phyloP scores from a whole-genome alignment of 2,888 invertebrate genomes.

The Coleophora flavipennella region DNA sequence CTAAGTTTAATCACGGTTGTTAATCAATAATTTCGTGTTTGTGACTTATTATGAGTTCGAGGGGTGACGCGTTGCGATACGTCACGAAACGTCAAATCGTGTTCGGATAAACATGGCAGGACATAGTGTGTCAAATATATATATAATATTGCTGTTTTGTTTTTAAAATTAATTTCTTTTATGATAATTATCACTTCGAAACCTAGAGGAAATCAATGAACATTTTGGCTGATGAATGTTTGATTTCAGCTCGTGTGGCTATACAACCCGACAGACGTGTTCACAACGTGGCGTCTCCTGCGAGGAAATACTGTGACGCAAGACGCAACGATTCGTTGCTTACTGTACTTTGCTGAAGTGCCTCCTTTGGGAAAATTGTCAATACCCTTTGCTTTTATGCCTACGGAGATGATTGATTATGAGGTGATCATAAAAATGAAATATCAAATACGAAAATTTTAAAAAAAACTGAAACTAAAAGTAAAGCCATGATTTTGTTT shows the following conservation, averaged over 20 bases:
- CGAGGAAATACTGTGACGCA: constrained; percentile 39
- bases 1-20: too few relatives aligned
- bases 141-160: too few relatives aligned
- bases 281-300: constrained; percentile 58
- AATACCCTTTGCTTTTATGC: constrained; percentile 61
- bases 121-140: too few relatives aligned
- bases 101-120: too few relatives aligned
- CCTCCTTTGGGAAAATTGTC: constrained; percentile 55
- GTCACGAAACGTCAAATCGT: too few relatives aligned
- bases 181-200: too few relatives aligned
- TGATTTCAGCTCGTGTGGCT: constrained; percentile 52
- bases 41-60: too few relatives aligned
- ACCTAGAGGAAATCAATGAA: neutral
- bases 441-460: too few relatives aligned
- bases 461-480: too few relatives aligned
- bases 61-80: too few relatives aligned
- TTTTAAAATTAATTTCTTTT: too few relatives aligned
- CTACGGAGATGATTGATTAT: constrained; percentile 62
- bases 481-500: constrained; percentile 2
- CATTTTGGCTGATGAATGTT: neutral
- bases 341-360: constrained; percentile 60
- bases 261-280: constrained; percentile 59
- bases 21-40: too few relatives aligned
- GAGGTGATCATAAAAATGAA: constrained; percentile 30
- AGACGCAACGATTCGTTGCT: constrained; percentile 42